Base-by-base conservation (phyloP, 2,113 vertebrate species). In the Pterocles gutturalis region DNA sequence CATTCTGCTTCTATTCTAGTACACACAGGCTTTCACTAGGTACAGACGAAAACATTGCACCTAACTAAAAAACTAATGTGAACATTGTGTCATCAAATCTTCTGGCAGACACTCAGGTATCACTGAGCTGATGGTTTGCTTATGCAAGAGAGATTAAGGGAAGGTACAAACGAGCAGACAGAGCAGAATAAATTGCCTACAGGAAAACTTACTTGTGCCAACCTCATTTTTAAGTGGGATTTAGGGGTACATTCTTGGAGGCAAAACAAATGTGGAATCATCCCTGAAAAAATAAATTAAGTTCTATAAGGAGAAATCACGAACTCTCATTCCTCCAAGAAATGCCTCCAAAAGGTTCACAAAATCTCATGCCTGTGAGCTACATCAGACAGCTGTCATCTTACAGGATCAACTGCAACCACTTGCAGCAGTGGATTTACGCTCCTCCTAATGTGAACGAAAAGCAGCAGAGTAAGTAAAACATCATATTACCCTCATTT, bases 131-230 rank as follows among this genome's bases (percentile, higher is more conserved):
- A 96, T 85, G 54, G 71, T 90, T 75, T 95, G 90, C 84, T 90
- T 94, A 95, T 76, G 84, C 82, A 97, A 96, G 87, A 93, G 58
- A 94, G 88, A 96, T 93, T 94, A 96, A 89, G 46, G 33, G 19
- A 88, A 93, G 79, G 70, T 85, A 93, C 54, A 85, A 95, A 90
- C 41, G 49, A 87, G 54, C 1, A 0, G 57, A 87, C 28, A 90
- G 66, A 80, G 43, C 38, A 62, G 79, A 94, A 92, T 77, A 75
- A 94, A 94, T 72, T 91, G 93, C 78, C 83, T 90, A 86, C 38
- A 96, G 82, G 62, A 90, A 95, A 87, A 86, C 22, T 38, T 49
- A 80, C n/a, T 66, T 75, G 55, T 75, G 88, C 90, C 83, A 94
- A 89, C 18, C 34, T 86, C 46, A 92, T 78, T 86, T 96, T 87